Conservation (phyloP, 2,888 invertebrate species). For the Cabera pusaria region DNA sequence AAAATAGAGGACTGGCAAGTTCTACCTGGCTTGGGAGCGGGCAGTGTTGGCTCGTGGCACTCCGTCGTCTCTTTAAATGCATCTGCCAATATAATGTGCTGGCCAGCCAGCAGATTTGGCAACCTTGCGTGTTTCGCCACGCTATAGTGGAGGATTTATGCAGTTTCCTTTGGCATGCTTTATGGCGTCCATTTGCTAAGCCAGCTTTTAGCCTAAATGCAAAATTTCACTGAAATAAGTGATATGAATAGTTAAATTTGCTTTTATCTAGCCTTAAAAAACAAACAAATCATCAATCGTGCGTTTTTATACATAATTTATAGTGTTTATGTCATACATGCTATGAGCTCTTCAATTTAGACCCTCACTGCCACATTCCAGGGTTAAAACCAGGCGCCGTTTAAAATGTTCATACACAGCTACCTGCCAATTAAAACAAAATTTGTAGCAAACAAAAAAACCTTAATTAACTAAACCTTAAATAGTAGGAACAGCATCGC, state of each 20-base stretch:
- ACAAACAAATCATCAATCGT: no score
- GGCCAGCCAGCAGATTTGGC: conserved; percentile 57
- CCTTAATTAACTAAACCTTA: conserved; percentile 65
- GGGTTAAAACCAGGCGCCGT: conserved; percentile 33
- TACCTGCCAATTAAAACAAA: conserved; percentile 54
- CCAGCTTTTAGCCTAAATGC: conserved; percentile 15
- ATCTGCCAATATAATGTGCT: conserved; percentile 50
- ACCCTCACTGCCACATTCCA: conserved; percentile 9
- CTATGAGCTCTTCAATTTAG: background rate
- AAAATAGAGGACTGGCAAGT: conserved; percentile 41
- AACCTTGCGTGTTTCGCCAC: conserved; percentile 52
- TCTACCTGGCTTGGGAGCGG: conserved; percentile 51
- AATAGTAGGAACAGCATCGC: conserved; percentile 56
- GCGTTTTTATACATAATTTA: no score
- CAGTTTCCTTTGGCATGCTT: conserved; percentile 46
- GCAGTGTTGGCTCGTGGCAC: conserved; percentile 50
- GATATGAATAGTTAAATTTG: no score
- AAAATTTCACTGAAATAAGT: conserved; percentile 2
- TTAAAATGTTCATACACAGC: conserved; percentile 35
- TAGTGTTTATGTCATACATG: no score
- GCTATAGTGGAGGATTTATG: conserved; percentile 56
- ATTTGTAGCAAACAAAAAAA: conserved; percentile 52
- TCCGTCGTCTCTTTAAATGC: conserved; percentile 34
- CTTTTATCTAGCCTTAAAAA: no score
- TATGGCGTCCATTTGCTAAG: conserved; percentile 13